phyloP scores from a whole-genome alignment of 2,888 invertebrate genomes.

The Bembecia ichneumoniformis region DNA sequence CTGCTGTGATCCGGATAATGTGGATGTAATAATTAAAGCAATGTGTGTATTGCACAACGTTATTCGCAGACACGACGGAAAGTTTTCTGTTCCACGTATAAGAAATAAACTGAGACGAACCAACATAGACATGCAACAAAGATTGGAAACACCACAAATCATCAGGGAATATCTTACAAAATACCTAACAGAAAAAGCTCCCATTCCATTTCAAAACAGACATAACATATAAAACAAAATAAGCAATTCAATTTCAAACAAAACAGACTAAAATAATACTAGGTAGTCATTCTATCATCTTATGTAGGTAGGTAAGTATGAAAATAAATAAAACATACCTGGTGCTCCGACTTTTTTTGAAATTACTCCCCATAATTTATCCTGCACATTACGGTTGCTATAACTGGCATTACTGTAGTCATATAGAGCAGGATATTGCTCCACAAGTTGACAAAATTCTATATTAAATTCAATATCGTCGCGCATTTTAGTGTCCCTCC shows the following conservation, averaged over 20 bases:
- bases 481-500: too few species aligned
- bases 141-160: constrained; percentile 8
- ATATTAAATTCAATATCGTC: constrained; percentile 8
- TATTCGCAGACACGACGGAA: constrained; percentile 11
- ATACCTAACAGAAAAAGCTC: constrained; percentile 11
- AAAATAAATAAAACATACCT: neutral
- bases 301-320: too few species aligned
- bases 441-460: constrained; percentile 11
- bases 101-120: constrained; percentile 11
- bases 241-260: too few species aligned
- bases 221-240: constrained; percentile 8
- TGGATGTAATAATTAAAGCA: constrained; percentile 8
- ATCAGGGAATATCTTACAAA: constrained; percentile 15
- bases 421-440: constrained; percentile 10
- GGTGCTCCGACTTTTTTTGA: neutral
- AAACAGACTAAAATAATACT: too few species aligned
- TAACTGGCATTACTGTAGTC: constrained; percentile 11
- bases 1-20: constrained; percentile 7
- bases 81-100: constrained; percentile 10
- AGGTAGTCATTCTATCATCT: too few species aligned
- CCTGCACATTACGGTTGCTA: constrained; percentile 13
- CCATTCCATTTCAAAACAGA: constrained; percentile 13
- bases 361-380: constrained; percentile 13
- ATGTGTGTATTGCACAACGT: neutral
- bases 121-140: constrained; percentile 9